Conservation (phyloP, 1,140 invertebrate genomes). For the Drosophila sp. region DNA sequence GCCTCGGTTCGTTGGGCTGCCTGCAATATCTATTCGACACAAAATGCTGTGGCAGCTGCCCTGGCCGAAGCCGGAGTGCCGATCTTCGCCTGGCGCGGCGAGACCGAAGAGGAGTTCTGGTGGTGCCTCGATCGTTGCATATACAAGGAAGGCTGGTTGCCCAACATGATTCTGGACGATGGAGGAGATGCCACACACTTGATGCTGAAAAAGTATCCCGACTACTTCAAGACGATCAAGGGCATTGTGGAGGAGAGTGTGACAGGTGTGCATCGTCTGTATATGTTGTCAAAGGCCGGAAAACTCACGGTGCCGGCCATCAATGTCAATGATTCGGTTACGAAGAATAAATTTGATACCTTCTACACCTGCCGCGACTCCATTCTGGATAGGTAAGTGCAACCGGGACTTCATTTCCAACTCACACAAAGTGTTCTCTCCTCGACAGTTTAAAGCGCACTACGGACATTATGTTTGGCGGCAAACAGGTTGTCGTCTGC, state of each 20-base stretch:
- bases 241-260: conserved; percentile 99
- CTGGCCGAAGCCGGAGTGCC: conserved; percentile 94
- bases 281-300: conserved; percentile 96
- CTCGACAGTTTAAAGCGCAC: conserved; percentile 90
- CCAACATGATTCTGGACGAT: conserved; percentile 99
- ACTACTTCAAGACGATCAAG: conserved; percentile 97
- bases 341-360: conserved; percentile 99
- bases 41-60: conserved; percentile 98
- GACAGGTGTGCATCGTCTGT: conserved; percentile 98
- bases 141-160: conserved; percentile 91
- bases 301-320: conserved; percentile 98
- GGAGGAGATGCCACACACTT: conserved; percentile 98
- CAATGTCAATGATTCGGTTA: conserved; percentile 99
- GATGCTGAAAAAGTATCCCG: conserved; percentile 97
- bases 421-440: background rate
- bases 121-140: conserved; percentile 98
- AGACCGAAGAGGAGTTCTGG: conserved; percentile 99
- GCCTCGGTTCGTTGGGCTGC: conserved; percentile 97
- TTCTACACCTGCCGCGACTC: conserved; percentile 75
- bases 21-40: conserved; percentile 98
- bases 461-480: conserved; percentile 99
- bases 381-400: conserved; percentile 71
- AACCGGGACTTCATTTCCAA: background rate
- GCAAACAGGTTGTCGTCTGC: conserved; percentile 97
- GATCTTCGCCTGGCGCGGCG: conserved; percentile 97